A percentile compares a stretch with the other conserved stretches of the same genome.
phyloP scores from a whole-genome alignment of 2,113 vertebrate genomes.

The Mohoua ochrocephala region DNA sequence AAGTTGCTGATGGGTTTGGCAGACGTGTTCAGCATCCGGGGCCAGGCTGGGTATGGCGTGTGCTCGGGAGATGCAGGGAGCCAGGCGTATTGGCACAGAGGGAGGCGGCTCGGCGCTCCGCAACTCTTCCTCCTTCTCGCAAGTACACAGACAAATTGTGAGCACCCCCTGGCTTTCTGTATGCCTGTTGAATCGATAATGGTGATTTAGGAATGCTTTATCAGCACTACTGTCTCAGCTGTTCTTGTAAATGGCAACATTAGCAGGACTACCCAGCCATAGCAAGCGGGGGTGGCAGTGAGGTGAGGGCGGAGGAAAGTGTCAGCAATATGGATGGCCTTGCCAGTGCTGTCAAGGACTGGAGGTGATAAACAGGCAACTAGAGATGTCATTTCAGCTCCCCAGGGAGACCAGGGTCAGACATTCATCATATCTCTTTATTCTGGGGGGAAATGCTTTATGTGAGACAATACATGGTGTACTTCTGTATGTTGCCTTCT shows the following conservation, averaged over 20 bases:
- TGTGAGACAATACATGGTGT: neutral
- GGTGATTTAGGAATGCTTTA: neutral
- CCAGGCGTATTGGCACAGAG: neutral
- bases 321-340: conserved; percentile 29
- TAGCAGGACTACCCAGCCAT: neutral
- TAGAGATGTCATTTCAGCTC: neutral
- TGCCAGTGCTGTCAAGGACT: conserved; percentile 34
- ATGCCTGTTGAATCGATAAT: conserved; percentile 13
- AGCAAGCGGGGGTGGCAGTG: neutral
- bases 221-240: conserved; percentile 37
- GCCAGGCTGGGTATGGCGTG: neutral
- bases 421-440: neutral
- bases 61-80: accelerated
- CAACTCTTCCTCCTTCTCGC: neutral
- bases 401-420: neutral
- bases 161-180: neutral
- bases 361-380: conserved; percentile 17
- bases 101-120: neutral
- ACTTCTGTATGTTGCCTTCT: neutral
- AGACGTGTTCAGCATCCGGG: conserved; percentile 63
- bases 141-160: neutral
- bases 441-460: neutral
- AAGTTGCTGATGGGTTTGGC: conserved; percentile 66
- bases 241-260: neutral
- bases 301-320: neutral